These are phyloP conservation scores for Eriocheir sinensis DNA, from an alignment of 1,140 invertebrate species.

Conservation along the genomic window DNA sequence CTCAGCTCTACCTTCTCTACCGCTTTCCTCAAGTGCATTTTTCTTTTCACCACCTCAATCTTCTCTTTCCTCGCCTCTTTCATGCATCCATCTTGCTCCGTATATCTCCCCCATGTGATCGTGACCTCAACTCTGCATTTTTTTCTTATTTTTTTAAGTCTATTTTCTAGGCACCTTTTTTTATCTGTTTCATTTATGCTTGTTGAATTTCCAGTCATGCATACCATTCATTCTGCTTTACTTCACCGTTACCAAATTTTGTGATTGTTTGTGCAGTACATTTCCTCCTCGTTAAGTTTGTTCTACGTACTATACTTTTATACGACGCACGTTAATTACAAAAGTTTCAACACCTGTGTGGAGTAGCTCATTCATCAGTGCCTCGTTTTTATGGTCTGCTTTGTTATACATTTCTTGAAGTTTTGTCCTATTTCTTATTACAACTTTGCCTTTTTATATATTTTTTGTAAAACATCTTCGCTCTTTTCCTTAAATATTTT, in stretches of 20 bases:
- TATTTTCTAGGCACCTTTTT: neutral
- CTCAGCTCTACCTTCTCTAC: neutral
- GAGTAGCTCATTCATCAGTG: too few relatives aligned
- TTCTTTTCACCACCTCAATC: neutral
- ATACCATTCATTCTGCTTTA: too few relatives aligned
- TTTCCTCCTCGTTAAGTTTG: too few relatives aligned
- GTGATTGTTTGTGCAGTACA: too few relatives aligned
- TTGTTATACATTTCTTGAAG: neutral
- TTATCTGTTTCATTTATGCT: neutral
- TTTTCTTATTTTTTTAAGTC: neutral
- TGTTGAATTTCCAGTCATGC: too few relatives aligned
- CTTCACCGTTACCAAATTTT: too few relatives aligned
- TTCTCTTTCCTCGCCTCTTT: neutral
- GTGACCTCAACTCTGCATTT: neutral
- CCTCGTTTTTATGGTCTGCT: neutral
- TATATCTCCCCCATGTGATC: neutral
- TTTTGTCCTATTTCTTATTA: neutral
- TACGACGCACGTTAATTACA: too few relatives aligned
- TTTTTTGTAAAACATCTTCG: neutral
- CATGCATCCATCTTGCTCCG: neutral
- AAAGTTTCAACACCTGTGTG: too few relatives aligned
- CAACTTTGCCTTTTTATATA: neutral
- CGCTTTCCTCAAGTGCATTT: neutral
- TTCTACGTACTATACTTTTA: too few relatives aligned
- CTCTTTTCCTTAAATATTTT: neutral